Evolutionary conservation across 2,888 invertebrate species (phyloP).

Genomic region (Neelides folsomi): DNA sequence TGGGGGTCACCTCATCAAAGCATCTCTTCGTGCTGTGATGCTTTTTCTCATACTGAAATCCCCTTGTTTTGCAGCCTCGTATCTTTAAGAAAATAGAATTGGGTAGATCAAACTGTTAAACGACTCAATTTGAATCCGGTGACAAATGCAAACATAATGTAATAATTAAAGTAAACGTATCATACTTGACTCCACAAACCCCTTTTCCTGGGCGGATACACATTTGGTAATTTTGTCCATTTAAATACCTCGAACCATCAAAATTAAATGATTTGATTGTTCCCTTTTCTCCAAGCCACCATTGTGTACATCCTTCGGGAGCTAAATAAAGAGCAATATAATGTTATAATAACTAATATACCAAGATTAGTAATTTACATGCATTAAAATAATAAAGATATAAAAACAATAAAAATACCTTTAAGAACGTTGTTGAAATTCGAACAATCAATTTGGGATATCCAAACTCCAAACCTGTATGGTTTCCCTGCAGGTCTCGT

Average conservation of each 20-base stretch:
- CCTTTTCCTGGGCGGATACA: slow-evolving; percentile 32
- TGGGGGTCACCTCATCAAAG: slow-evolving; percentile 23
- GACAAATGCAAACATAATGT: too few species aligned
- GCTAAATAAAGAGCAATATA: too few species aligned
- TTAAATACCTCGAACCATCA: slow-evolving; percentile 33
- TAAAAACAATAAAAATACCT: slow-evolving; percentile 17
- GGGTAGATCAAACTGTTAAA: too few species aligned
- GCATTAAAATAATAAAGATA: neutral
- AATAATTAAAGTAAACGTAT: too few species aligned
- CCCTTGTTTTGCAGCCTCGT: slow-evolving; percentile 18
- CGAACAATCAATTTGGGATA: slow-evolving; percentile 33
- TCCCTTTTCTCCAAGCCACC: slow-evolving; percentile 31
- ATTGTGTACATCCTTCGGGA: slow-evolving; percentile 35
- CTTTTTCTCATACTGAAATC: slow-evolving; percentile 30
- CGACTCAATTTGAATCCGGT: too few species aligned
- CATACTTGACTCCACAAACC: slow-evolving; percentile 24
- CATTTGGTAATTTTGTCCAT: slow-evolving; percentile 32
- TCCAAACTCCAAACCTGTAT: slow-evolving; percentile 32
- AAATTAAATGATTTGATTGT: slow-evolving; percentile 34
- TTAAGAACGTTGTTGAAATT: slow-evolving; percentile 23
- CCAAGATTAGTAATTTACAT: too few species aligned
- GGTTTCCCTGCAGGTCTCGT: slow-evolving; percentile 27
- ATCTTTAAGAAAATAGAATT: slow-evolving; percentile 2
- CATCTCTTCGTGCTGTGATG: slow-evolving; percentile 15
- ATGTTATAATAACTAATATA: neutral